These are phyloP conservation scores for Pharmacophagus antenor DNA, from an alignment of 2,888 invertebrate species.

Conservation along the genomic window DNA sequence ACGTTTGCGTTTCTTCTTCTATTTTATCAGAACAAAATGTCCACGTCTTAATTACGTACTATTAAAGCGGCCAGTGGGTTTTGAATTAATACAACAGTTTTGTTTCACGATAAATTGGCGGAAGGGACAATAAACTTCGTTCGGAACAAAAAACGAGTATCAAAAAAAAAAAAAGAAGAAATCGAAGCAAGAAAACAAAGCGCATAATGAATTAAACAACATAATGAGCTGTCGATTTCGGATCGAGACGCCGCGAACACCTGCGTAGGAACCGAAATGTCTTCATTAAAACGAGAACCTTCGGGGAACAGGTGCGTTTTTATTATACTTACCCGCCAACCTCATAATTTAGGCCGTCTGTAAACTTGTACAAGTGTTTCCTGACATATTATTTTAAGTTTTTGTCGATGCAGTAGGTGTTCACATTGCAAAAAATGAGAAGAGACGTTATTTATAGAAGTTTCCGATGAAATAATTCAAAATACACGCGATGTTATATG, in stretches of 20 bases:
- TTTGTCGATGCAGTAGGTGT: slow-evolving; percentile 15
- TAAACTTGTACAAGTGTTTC: slow-evolving; percentile 45
- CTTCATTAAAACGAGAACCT: slow-evolving; percentile 73
- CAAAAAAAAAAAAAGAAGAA: slow-evolving; percentile 55
- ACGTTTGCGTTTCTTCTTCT: slow-evolving; percentile 46
- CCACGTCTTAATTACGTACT: slow-evolving; percentile 76
- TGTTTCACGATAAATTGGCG: slow-evolving; percentile 68
- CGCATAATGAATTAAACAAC: slow-evolving; percentile 76
- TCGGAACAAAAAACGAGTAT: slow-evolving; percentile 45
- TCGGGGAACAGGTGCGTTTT: slow-evolving; percentile 65
- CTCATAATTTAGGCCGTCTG: slow-evolving; percentile 38
- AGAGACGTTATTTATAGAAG: not conserved
- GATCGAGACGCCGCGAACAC: slow-evolving; percentile 56
- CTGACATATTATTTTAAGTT: slow-evolving; percentile 39
- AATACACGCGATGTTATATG: too few relatives aligned
- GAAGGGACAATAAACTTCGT: slow-evolving; percentile 61
- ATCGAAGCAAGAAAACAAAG: slow-evolving; percentile 74
- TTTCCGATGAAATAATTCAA: not conserved
- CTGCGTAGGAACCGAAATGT: slow-evolving; percentile 68
- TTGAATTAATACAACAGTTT: slow-evolving; percentile 73
- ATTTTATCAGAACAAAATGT: slow-evolving; percentile 61
- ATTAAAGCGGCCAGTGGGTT: slow-evolving; percentile 61
- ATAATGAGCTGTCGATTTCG: slow-evolving; percentile 64
- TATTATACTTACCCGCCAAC: slow-evolving; percentile 53
- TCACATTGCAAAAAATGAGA: slow-evolving; percentile 23